Evolutionary conservation across 2,888 invertebrate genomes (phyloP), one percentile per base, ranked within the genome.

Genomic region (Cyclophora punctaria): DNA sequence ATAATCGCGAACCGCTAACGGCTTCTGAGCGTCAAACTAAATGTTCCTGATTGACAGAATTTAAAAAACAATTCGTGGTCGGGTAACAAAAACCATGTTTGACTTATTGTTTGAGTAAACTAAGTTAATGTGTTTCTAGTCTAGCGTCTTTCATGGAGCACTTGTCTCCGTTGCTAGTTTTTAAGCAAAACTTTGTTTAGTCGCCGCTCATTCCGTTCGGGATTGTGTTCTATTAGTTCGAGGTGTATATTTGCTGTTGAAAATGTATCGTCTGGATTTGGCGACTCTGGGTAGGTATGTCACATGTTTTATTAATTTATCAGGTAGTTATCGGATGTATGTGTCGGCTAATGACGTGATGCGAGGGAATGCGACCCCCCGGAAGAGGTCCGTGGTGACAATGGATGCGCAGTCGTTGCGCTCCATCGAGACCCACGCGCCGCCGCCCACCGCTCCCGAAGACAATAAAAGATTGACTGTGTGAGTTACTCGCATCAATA

Each of bases 351-450:
- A 62, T 47, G 82, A 83, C 42, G 49, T 68, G 20, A 44, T 44
- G 42, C 70, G 78, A n/a, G 80, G 77, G 3, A 73, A 59, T 4
- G 64, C 64, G 2, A 83, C 86, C 0, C 84, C 85, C 44, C 74
- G 84, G 2, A 86, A 86, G 60, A 71, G 87, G 3, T 86, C 86
- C 2, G 78, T 81, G 3, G 73, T 57, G 1, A 84, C 85, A 1
- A 83, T 86, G 82, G 88, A 88, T 51, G 88, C 84, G 1, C 84
- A 84, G 58, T 88, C 88, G 2, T 67, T 88, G 35, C 78, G 87
- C 37, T 89, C 88, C 0, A 64, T 83, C 33, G 87, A 86, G 48
- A 84, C 86, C 0, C 86, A 83, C 0, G 83, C 82, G n/a, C 88
- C 88, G 5, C 84, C 84, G 2, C 83, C 89, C 2, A 87, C 89